Conservation (phyloP, 1,140 invertebrate species). For the Ceratoteleas bidentatus region DNA sequence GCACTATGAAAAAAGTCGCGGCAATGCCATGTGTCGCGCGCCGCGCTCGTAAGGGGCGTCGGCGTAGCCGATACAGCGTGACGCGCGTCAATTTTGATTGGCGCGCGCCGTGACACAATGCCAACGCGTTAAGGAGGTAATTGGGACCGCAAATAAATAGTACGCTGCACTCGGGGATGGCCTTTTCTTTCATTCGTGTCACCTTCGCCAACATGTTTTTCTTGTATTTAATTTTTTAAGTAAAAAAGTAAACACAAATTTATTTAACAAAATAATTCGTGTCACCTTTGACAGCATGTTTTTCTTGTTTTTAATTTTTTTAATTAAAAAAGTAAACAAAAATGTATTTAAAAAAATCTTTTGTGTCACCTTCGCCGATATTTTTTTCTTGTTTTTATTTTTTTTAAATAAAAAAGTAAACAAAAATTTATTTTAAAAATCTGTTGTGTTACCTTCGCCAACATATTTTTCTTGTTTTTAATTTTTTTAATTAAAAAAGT, state of each 20-base stretch:
- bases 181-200: conserved; percentile 26
- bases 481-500: background rate
- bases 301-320: background rate
- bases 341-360: no score
- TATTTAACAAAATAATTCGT: no score
- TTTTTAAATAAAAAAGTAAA: no score
- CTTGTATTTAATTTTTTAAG: background rate
- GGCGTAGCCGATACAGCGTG: conserved; percentile 32
- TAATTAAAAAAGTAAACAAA: no score
- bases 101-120: conserved; percentile 27
- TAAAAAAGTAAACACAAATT: no score
- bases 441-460: conserved; percentile 26
- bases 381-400: background rate
- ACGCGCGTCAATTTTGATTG: conserved; percentile 49
- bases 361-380: conserved; percentile 21
- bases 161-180: conserved; percentile 4
- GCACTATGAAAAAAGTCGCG: conserved; percentile 57
- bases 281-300: conserved; percentile 15
- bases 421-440: no score
- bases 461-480: background rate
- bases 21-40: conserved; percentile 57
- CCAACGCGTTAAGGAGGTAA: conserved; percentile 47
- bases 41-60: conserved; percentile 43
- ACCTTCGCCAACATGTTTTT: conserved; percentile 11
- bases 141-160: conserved; percentile 42